Evolutionary conservation across 2,113 vertebrate genomes (phyloP).

Genomic region (Melanostigma gelatinosum): DNA sequence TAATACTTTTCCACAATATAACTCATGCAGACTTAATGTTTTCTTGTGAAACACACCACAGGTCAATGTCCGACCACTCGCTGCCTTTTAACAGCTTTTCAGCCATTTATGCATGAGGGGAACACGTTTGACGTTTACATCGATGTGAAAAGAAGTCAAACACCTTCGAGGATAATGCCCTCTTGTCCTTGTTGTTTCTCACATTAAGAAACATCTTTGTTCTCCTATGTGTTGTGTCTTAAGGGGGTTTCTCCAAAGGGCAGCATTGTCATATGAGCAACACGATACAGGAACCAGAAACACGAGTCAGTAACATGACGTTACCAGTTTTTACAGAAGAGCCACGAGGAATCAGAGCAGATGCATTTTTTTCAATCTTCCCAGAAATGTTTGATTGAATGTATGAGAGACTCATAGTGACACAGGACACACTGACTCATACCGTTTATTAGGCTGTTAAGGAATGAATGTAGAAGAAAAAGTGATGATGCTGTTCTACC

Average conservation of each 20-base stretch:
- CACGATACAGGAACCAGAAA: background rate
- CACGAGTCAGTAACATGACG: background rate
- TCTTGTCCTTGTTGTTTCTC: conserved; percentile 57
- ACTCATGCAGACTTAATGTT: conserved; percentile 1
- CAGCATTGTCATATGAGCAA: background rate
- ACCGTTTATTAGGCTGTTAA: conserved; percentile 37
- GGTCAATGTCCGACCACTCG: conserved; percentile 33
- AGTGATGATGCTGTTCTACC: background rate
- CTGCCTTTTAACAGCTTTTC: conserved; percentile 55
- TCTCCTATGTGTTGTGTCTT: conserved; percentile 34
- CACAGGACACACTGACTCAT: conserved; percentile 37
- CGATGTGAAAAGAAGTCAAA: conserved; percentile 61
- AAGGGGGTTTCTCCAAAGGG: conserved; percentile 11
- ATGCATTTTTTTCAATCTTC: conserved; percentile 1
- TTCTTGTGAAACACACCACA: conserved; percentile 38
- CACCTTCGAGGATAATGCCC: conserved; percentile 51
- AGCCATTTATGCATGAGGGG: conserved; percentile 45
- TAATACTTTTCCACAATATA: conserved; percentile 38
- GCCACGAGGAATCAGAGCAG: background rate
- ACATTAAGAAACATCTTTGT: conserved; percentile 57
- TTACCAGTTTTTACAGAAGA: background rate
- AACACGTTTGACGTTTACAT: conserved; percentile 63
- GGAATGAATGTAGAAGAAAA: conserved; percentile 26
- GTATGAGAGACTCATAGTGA: conserved; percentile 19
- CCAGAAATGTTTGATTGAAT: conserved; percentile 4